phyloP scores from a whole-genome alignment of 1,140 invertebrate genomes.

The Pseudomyrmex pallidus region DNA sequence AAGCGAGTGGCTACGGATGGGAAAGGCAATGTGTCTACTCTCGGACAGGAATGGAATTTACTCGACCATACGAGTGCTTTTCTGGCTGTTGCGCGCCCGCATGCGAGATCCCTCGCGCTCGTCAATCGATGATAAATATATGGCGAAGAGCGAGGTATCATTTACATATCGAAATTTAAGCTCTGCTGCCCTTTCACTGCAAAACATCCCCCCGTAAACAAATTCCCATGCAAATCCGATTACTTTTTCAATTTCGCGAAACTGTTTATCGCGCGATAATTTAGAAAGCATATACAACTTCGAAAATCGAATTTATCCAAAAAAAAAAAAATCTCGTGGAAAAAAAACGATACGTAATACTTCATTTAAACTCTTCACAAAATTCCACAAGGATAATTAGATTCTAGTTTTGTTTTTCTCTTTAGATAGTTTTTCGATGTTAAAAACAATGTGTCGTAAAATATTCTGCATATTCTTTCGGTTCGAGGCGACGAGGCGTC shows the following conservation, averaged over 20 bases:
- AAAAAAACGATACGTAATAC: background rate
- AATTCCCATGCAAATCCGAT: constrained; percentile 12
- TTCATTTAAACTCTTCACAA: background rate
- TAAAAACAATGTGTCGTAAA: constrained; percentile 26
- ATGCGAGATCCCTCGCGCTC: constrained; percentile 35
- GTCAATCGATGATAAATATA: constrained; percentile 13
- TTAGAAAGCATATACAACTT: background rate
- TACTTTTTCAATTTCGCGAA: constrained; percentile 12
- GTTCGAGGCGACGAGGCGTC: background rate
- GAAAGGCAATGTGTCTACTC: constrained; percentile 50
- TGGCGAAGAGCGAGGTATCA: constrained; percentile 3
- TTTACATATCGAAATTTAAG: constrained; percentile 34
- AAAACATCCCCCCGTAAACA: background rate
- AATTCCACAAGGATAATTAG: too few species aligned
- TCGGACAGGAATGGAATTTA: constrained; percentile 46
- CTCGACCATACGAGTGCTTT: constrained; percentile 11
- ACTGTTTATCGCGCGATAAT: background rate
- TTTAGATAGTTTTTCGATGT: background rate
- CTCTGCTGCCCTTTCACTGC: background rate
- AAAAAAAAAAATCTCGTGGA: background rate
- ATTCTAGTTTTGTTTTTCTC: too few species aligned
- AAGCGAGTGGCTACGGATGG: constrained; percentile 55
- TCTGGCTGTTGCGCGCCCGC: constrained; percentile 31
- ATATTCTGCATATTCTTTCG: constrained; percentile 18
- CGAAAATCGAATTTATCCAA: background rate